Evolutionary conservation across 2,113 vertebrate genomes (phyloP).

Genomic region (Ranitomeya variabilis): DNA sequence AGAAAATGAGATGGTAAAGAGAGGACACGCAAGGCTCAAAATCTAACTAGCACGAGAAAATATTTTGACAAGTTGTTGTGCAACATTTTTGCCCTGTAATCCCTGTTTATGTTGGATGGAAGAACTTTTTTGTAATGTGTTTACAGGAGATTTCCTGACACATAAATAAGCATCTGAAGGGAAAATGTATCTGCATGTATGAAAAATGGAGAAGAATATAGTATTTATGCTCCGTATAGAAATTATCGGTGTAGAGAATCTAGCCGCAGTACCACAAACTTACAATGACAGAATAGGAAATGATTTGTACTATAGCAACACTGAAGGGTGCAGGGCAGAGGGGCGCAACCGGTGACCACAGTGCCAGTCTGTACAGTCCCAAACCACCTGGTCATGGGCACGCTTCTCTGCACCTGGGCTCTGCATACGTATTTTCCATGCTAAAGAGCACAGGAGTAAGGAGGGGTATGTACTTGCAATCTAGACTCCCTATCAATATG

Average conservation of each 20-base stretch:
- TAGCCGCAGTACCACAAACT: neutral
- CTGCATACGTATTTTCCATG: too few species aligned
- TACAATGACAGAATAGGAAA: too few species aligned
- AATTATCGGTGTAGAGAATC: neutral
- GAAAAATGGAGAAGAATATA: neutral
- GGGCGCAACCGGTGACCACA: too few species aligned
- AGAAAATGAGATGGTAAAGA: slow-evolving; percentile 39
- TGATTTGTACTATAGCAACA: too few species aligned
- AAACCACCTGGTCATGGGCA: too few species aligned
- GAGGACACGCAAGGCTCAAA: slow-evolving; percentile 15
- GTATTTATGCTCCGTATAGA: neutral
- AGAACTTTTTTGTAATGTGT: slow-evolving; percentile 21
- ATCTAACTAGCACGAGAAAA: slow-evolving; percentile 20
- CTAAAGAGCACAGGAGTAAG: too few species aligned
- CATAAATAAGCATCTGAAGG: slow-evolving; percentile 16
- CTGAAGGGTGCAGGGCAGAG: too few species aligned
- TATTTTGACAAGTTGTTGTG: slow-evolving; percentile 31
- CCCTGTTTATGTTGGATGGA: neutral
- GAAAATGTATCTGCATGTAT: neutral
- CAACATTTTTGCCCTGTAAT: slow-evolving; percentile 34
- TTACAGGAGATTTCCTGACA: slow-evolving; percentile 1
- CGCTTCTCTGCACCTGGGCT: too few species aligned
- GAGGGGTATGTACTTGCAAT: too few species aligned
- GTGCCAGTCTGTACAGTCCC: too few species aligned
- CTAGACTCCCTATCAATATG: too few species aligned